Base-by-base conservation (phyloP, 2,797 vertebrate genomes). In the Gymnopithys bicolor region DNA sequence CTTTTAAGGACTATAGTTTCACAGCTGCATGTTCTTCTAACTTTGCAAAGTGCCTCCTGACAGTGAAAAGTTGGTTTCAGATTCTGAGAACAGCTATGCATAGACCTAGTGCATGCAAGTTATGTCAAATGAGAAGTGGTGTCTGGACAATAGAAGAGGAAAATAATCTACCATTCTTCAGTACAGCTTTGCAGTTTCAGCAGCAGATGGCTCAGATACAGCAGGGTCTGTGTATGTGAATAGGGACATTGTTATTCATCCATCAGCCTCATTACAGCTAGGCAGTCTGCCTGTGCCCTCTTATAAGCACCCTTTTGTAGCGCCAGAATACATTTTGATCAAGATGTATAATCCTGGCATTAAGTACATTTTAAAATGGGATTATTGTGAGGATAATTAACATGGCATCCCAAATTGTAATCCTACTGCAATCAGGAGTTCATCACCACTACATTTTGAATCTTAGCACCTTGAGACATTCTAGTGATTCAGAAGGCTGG, bases 121-220 rank as follows among this genome's bases (percentile, higher is more conserved):
- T 79, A 43, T 16, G 56, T 35, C 51, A 82, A 49, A 45, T 43
- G 52, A 68, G 74, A 71, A 84, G 39, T 45, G 3, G 48, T 59
- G 17, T 63, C 53, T 89, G 69, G 85, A 75, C 74, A 69, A 52
- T 10, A 71, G 48, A 88, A 52, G 32, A 66, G 43, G 27, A 76
- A 78, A 76, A 77, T 78, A 66, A 85, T 77, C 74, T 93, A 39
- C 51, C 43, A 37, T 81, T 91, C 85, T 92, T 93, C 33, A 49
- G 49, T 60, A 68, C 52, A 74, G 84, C 77, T 64, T 81, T 87
- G 86, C 89, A 90, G 37, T 86, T 94, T 62, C 67, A 91, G 75
- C 67, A 94, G 80, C 87, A 95, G 91, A 91, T 95, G 93, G 63
- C 93, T 94, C n/a, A 67, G 80, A 87, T 90, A 69, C 52, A 67